Evolutionary conservation across 2,797 vertebrate species (phyloP).

Genomic region (Bucorvus abyssinicus): DNA sequence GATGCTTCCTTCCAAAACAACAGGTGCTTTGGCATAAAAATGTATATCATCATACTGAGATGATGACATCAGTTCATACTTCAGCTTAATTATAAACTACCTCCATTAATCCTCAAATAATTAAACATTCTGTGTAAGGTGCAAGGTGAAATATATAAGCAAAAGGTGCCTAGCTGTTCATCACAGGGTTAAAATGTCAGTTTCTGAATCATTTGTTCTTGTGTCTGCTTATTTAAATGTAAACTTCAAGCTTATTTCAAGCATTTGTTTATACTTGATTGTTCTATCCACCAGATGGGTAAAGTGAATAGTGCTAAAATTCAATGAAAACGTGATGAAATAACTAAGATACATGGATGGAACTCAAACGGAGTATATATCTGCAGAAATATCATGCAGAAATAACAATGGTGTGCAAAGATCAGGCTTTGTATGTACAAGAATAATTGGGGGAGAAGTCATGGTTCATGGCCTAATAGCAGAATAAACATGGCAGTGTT

Average conservation of each 20-base stretch:
- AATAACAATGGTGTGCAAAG: neutral
- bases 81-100: conserved; percentile 99
- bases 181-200: conserved; percentile 61
- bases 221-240: conserved; percentile 21
- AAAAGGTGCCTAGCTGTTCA: conserved; percentile 70
- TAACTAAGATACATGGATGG: neutral
- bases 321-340: conserved; percentile 3
- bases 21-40: conserved; percentile 99
- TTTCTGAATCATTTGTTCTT: conserved; percentile 20
- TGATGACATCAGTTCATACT: conserved; percentile 99
- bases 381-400: neutral
- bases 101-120: conserved; percentile 87
- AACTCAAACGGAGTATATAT: neutral
- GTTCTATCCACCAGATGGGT: neutral
- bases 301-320: conserved; percentile 16
- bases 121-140: conserved; percentile 81
- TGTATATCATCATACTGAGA: conserved; percentile 97
- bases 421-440: neutral
- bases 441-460: conserved; percentile 21
- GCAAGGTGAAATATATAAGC: conserved; percentile 82
- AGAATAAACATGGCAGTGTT: conserved; percentile 14
- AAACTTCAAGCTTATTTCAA: conserved; percentile 27
- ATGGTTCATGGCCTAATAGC: neutral
- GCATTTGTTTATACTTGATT: neutral
- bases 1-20: conserved; percentile 99